These are phyloP conservation scores for Platysteira castanea DNA, from an alignment of 2,113 vertebrate genomes.

Conservation along the genomic window DNA sequence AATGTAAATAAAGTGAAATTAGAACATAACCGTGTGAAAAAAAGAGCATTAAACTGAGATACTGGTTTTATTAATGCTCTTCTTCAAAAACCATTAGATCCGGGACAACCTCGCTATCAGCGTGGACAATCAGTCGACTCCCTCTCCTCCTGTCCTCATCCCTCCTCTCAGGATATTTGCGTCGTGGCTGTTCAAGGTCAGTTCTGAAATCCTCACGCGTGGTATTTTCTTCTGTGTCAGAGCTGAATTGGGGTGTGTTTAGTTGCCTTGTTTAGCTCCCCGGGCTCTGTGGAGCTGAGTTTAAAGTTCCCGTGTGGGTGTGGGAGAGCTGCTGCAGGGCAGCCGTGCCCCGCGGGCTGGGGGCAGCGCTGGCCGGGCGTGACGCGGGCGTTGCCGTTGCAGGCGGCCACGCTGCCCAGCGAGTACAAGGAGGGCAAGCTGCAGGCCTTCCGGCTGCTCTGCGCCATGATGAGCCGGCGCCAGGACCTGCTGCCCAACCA, in stretches of 20 bases:
- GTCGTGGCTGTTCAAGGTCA: slow-evolving; percentile 95
- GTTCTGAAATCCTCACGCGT: background rate
- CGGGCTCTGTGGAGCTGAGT: background rate
- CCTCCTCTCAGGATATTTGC: slow-evolving; percentile 96
- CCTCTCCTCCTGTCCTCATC: slow-evolving; percentile 86
- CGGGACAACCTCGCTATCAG: slow-evolving; percentile 96
- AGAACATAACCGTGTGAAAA: background rate
- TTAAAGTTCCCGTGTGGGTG: fast-evolving
- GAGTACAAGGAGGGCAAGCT: slow-evolving; percentile 95
- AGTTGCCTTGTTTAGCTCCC: background rate
- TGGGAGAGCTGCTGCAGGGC: background rate
- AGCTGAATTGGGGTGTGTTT: background rate
- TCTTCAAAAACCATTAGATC: slow-evolving; percentile 76
- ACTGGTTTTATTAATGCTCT: background rate
- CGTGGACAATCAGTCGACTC: slow-evolving; percentile 90
- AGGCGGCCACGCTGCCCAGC: slow-evolving; percentile 88
- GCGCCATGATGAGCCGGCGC: slow-evolving; percentile 96
- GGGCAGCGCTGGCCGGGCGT: background rate
- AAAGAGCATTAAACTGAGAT: background rate
- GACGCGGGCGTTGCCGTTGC: background rate
- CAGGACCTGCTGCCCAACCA: slow-evolving; percentile 94
- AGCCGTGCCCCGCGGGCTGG: background rate
- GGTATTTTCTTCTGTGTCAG: fast-evolving
- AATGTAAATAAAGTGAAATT: background rate
- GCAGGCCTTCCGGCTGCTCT: slow-evolving; percentile 92